Conservation (phyloP, 2,888 invertebrate species). For the Epinotia ramella region DNA sequence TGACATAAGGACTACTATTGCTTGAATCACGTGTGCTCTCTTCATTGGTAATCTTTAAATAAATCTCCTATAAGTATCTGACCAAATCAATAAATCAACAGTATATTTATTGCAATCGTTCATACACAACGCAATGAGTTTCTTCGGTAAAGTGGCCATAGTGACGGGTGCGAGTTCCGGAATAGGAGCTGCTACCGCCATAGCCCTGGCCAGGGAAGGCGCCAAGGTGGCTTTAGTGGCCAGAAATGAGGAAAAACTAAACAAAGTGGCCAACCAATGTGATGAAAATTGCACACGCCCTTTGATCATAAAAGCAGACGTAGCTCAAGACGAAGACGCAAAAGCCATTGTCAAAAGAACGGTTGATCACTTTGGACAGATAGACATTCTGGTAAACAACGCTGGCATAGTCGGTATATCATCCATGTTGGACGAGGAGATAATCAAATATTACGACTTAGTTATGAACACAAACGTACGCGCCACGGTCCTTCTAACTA, state of each 20-base stretch:
- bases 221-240: constrained; percentile 35
- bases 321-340: constrained; percentile 42
- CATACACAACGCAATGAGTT: constrained; percentile 33
- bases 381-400: constrained; percentile 44
- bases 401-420: constrained; percentile 31
- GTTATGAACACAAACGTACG: constrained; percentile 45
- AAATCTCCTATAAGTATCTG: constrained; percentile 9
- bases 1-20: background rate
- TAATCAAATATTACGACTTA: constrained; percentile 38
- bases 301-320: constrained; percentile 27
- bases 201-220: constrained; percentile 34
- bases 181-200: constrained; percentile 40
- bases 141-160: constrained; percentile 41
- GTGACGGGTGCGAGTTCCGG: constrained; percentile 43
- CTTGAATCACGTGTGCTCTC: background rate
- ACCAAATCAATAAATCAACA: constrained; percentile 1
- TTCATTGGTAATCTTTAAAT: background rate
- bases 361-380: constrained; percentile 29
- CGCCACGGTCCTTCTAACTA: constrained; percentile 38
- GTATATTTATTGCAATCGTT: background rate
- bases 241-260: constrained; percentile 34
- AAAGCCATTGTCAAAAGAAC: constrained; percentile 35
- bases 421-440: constrained; percentile 20
- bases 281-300: constrained; percentile 18
- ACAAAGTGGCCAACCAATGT: constrained; percentile 22